Conservation (phyloP, 1,140 invertebrate genomes). For the Drosophila tani region DNA sequence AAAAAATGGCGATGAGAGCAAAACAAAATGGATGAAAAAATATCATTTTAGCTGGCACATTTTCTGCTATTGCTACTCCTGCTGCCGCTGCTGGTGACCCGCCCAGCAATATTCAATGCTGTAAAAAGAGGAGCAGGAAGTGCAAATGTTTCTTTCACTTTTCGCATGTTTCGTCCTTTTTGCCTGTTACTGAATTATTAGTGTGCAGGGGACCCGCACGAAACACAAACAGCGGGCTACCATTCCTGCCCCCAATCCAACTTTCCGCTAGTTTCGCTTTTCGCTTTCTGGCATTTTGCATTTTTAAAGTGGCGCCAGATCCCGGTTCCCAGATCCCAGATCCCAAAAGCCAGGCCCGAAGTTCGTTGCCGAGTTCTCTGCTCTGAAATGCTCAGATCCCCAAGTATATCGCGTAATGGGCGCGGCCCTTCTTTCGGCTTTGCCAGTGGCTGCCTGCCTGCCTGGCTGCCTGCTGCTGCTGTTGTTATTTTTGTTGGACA, state of each 20-base stretch:
- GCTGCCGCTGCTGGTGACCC: slow-evolving; percentile 53
- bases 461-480: slow-evolving; percentile 10
- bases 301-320: slow-evolving; percentile 65
- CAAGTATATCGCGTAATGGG: slow-evolving; percentile 56
- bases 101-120: slow-evolving; percentile 64
- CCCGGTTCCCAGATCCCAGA: slow-evolving; percentile 7
- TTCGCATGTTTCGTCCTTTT: slow-evolving; percentile 60
- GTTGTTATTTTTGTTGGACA: slow-evolving; percentile 55
- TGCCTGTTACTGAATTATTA: slow-evolving; percentile 80
- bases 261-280: slow-evolving; percentile 68
- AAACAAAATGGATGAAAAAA: slow-evolving; percentile 61
- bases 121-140: slow-evolving; percentile 69
- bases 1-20: slow-evolving; percentile 31
- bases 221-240: slow-evolving; percentile 10
- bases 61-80: slow-evolving; percentile 35
- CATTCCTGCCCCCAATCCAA: slow-evolving; percentile 9
- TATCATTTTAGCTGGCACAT: slow-evolving; percentile 74
- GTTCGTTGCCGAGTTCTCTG: slow-evolving; percentile 2
- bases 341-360: slow-evolving; percentile 16
- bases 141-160: slow-evolving; percentile 79
- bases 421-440: slow-evolving; percentile 37
- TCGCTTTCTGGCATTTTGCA: slow-evolving; percentile 63
- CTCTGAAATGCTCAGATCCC: slow-evolving; percentile 18
- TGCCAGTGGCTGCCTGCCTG: not conserved
- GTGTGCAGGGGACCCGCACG: slow-evolving; percentile 50